A percentile compares a stretch with the other conserved stretches of the same genome.
Evolutionary conservation across 1,140 invertebrate genomes (phyloP).

Genomic region (Cydia fagiglandana): DNA sequence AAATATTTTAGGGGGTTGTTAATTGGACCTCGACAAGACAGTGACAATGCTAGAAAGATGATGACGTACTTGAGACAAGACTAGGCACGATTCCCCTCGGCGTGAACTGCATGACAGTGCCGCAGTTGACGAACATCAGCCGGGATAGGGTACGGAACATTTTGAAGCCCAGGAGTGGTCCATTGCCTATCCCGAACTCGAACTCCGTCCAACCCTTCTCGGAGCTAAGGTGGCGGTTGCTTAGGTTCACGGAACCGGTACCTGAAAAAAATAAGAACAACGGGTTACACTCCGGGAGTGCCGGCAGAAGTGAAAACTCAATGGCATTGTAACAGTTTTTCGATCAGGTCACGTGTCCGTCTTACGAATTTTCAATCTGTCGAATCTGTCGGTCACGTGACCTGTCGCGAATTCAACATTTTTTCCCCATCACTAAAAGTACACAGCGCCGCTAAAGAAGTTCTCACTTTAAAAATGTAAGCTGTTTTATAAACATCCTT

Average conservation of each 20-base stretch:
- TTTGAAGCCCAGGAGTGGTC: constrained; percentile 86
- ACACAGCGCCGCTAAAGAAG: too few relatives aligned
- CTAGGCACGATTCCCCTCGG: constrained; percentile 85
- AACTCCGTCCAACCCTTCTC: constrained; percentile 92
- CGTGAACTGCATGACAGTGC: constrained; percentile 85
- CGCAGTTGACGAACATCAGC: constrained; percentile 86
- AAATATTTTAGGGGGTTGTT: too few relatives aligned
- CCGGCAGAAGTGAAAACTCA: too few relatives aligned
- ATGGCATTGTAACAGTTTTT: too few relatives aligned
- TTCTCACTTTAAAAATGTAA: too few relatives aligned
- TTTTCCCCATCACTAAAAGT: too few relatives aligned
- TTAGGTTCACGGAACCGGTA: constrained; percentile 85
- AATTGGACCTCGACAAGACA: too few relatives aligned
- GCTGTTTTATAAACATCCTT: background rate
- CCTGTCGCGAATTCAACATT: too few relatives aligned
- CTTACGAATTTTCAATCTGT: too few relatives aligned
- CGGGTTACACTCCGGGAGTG: too few relatives aligned
- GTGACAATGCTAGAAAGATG: background rate
- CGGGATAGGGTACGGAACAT: constrained; percentile 85
- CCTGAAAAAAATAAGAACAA: constrained; percentile 80
- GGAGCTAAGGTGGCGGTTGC: constrained; percentile 87
- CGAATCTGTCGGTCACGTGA: too few relatives aligned
- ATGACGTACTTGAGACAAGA: constrained; percentile 82
- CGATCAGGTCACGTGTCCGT: too few relatives aligned
- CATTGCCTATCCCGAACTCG: constrained; percentile 89